Evolutionary conservation across 1,140 invertebrate species (phyloP).

Genomic region (Tyrophagus putrescentiae): DNA sequence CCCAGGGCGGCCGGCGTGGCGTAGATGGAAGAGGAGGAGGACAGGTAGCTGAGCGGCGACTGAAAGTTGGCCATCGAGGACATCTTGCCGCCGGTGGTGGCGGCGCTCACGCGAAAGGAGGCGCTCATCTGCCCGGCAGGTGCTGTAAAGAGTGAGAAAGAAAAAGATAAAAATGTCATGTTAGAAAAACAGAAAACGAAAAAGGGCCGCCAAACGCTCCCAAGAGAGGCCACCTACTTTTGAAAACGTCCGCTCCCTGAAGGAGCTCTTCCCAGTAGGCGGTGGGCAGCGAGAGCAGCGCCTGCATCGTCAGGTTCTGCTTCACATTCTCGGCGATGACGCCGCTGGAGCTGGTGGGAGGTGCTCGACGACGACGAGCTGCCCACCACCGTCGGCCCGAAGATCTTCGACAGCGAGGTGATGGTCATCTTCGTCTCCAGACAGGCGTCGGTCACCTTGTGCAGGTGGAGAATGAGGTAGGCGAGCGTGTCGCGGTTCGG

Average conservation of each 20-base stretch:
- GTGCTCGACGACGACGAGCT: no score
- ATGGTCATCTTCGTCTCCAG: constrained; percentile 60
- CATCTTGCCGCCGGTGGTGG: not conserved
- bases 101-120: not conserved
- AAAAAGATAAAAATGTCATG: not conserved
- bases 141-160: not conserved
- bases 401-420: constrained; percentile 58
- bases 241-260: not conserved
- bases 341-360: constrained; percentile 45
- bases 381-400: constrained; percentile 69
- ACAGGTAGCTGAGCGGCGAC: not conserved
- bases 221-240: constrained; percentile 7
- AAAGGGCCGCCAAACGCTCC: no score
- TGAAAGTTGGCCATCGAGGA: not conserved
- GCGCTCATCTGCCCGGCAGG: not conserved
- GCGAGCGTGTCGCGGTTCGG: constrained; percentile 75
- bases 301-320: constrained; percentile 41
- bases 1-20: not conserved
- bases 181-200: no score
- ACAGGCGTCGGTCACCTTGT: constrained; percentile 50
- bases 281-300: constrained; percentile 7
- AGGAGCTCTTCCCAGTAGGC: constrained; percentile 21
- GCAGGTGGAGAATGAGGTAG: constrained; percentile 65
- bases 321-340: constrained; percentile 47
- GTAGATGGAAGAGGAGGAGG: not conserved